Percentiles rank a stretch among this genome's conserved stretches.
phyloP scores from a whole-genome alignment of 2,113 vertebrate genomes.

The Telmatochromis sp. region DNA sequence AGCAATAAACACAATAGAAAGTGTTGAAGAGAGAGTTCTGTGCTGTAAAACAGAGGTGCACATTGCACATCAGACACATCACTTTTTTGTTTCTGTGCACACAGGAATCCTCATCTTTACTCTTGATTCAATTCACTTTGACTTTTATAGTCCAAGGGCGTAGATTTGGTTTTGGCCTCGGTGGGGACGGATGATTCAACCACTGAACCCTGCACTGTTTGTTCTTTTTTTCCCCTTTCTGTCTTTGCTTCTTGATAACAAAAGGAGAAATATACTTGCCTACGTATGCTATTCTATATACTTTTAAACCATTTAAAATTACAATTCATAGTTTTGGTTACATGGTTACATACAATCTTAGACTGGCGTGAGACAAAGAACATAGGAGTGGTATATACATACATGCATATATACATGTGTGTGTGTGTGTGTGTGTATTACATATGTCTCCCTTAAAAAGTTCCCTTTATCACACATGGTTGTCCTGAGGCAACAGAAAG shows the following conservation, averaged over 20 bases:
- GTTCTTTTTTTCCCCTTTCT: fast-evolving
- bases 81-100: not conserved
- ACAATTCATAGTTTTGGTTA: too few species aligned
- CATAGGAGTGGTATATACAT: fast-evolving
- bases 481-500: fast-evolving
- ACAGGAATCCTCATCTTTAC: not conserved
- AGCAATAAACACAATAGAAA: not conserved
- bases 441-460: not conserved
- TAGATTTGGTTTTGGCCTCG: not conserved
- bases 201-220: fast-evolving
- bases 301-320: too few species aligned
- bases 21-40: not conserved
- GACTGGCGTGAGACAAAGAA: too few species aligned
- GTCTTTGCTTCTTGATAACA: too few species aligned
- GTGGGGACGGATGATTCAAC: not conserved
- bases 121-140: not conserved
- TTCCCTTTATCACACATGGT: not conserved
- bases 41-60: not conserved
- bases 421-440: fast-evolving
- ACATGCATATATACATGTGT: fast-evolving
- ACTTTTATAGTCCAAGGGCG: not conserved
- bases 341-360: too few species aligned
- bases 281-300: too few species aligned
- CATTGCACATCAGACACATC: fast-evolving
- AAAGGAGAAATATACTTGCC: too few species aligned